Evolutionary conservation across 2,797 vertebrate genomes (phyloP).

Genomic region (Cebuella pygmaea): DNA sequence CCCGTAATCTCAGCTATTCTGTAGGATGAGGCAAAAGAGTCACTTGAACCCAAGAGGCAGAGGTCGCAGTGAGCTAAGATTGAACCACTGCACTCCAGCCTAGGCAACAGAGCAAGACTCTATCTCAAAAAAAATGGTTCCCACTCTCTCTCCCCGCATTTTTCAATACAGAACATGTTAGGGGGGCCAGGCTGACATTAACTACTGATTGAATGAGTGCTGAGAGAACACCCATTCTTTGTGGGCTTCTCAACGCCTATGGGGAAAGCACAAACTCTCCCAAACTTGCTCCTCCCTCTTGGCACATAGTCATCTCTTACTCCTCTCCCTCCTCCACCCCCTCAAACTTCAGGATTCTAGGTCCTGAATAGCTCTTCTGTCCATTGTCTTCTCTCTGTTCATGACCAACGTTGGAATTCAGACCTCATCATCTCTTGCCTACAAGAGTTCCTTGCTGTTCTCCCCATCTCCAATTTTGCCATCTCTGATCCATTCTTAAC

Average conservation of each 20-base stretch:
- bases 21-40: background rate
- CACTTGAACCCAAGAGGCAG: background rate
- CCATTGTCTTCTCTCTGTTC: background rate
- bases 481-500: background rate
- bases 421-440: background rate
- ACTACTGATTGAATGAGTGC: background rate
- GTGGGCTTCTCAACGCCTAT: background rate
- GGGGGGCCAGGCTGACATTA: background rate
- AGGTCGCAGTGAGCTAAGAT: background rate
- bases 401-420: constrained; percentile 7
- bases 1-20: background rate
- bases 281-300: background rate
- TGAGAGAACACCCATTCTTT: background rate
- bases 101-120: background rate
- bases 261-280: background rate
- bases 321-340: background rate
- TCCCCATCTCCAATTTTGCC: background rate
- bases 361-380: background rate
- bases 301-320: background rate
- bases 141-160: background rate
- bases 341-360: background rate
- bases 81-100: background rate
- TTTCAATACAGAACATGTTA: background rate
- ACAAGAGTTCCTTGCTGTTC: background rate
- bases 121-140: background rate